Conservation (phyloP, 1,140 invertebrate species). For the Venustaconcha ellipsiformis region DNA sequence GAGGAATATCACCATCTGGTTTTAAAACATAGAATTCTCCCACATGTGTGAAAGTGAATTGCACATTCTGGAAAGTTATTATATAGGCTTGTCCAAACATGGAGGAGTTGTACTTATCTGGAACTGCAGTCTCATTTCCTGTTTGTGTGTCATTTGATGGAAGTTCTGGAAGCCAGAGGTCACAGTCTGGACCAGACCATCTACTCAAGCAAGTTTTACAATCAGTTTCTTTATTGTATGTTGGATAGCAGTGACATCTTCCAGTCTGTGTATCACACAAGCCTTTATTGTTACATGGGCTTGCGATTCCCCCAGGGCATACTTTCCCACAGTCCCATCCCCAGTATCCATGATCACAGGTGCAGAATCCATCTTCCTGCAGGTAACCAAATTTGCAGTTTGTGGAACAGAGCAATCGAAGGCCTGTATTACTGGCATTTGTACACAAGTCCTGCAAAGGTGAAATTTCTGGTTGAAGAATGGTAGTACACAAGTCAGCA, state of each 20-base stretch:
- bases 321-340: conserved; percentile 34
- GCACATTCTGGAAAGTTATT: background rate
- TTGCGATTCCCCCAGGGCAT: conserved; percentile 33
- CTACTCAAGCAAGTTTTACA: conserved; percentile 28
- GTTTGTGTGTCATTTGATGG: conserved; percentile 3
- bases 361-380: conserved; percentile 14
- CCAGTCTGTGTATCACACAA: conserved; percentile 29
- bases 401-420: no score
- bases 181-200: conserved; percentile 34
- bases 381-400: no score
- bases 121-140: background rate
- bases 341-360: conserved; percentile 39
- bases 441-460: conserved; percentile 28
- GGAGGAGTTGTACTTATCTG: background rate
- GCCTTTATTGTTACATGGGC: conserved; percentile 32
- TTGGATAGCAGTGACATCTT: conserved; percentile 31
- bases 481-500: conserved; percentile 16
- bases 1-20: no score
- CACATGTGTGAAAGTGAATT: conserved; percentile 5
- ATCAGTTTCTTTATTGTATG: conserved; percentile 22
- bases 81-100: background rate
- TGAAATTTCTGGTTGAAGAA: conserved; percentile 14
- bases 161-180: conserved; percentile 5
- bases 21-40: background rate
- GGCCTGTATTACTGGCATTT: conserved; percentile 4